Base-by-base conservation (phyloP, 2,797 vertebrate species). In the Benthosema pterotum region DNA sequence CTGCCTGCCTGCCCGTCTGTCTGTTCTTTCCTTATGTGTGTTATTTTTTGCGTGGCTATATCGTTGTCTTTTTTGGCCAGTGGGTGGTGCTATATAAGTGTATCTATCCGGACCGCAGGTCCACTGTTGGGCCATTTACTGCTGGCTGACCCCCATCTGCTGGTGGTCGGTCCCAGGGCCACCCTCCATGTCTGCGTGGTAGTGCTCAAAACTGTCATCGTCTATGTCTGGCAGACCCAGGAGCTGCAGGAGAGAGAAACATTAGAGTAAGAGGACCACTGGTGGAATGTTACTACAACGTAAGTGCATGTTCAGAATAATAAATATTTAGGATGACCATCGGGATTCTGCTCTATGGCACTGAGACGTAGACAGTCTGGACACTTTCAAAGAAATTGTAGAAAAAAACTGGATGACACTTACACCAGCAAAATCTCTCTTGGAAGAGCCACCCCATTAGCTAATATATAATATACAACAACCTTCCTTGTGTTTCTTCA, bases 111-210 rank as follows among this genome's bases (percentile, higher is more conserved):
- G 64, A 63, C 69, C 75, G 70, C 49, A 69, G 68, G 70, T 69
- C 67, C 80, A 78, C 17, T 76, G 49, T 43, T 7, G 42, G 74
- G 73, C 65, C 61, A 78, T 95, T 38, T 94, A 99, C 94, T 99
- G 96, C 93, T 99, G 97, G 90, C 97, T 99, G 93, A 99, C 95
- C 82, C 97, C 96, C 97, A 99, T 99, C 87, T 97, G 96, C 90
- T 97, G 96, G 90, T 97, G 97, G 93, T 99, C 97, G 0, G 97
- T 93, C 87, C 98, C 97, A 9, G 97, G 94, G 82, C 98, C 97
- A 65, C 96, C 97, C 87, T 99, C 97, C 91, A 97, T 94, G 43
- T 98, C 96, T 18, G 96, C 95, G 12, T 95, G 97, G 90, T 97
- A 99, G 63, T 98, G 96, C 92, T 98, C 96, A 80, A 98, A 98